Conservation (phyloP, 2,113 vertebrate genomes). For the Empidonax alnorum region DNA sequence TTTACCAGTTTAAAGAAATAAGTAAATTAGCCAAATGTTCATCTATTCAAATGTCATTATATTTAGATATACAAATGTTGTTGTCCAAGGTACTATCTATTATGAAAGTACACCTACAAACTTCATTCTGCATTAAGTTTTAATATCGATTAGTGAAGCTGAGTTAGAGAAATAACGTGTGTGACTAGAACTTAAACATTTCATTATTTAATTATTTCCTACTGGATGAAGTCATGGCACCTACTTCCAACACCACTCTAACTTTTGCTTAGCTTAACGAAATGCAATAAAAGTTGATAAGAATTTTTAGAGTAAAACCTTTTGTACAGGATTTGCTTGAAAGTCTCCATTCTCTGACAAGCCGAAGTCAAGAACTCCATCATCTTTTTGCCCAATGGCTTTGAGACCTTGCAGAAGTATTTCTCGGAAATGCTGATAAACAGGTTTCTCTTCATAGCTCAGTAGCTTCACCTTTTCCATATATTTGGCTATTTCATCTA, state of each 20-base stretch:
- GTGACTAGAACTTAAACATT: background rate
- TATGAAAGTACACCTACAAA: background rate
- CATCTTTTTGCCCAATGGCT: conserved; percentile 81
- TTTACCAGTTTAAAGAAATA: background rate
- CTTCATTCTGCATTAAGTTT: background rate
- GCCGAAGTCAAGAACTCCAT: conserved; percentile 83
- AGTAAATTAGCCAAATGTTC: background rate
- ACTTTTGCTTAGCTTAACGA: background rate
- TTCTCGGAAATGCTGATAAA: conserved; percentile 84
- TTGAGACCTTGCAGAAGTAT: conserved; percentile 88
- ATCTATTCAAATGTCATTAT: background rate
- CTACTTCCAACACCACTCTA: background rate
- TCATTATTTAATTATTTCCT: background rate
- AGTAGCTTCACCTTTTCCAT: conserved; percentile 87
- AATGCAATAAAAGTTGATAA: background rate
- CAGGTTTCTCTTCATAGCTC: conserved; percentile 85
- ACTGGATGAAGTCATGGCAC: background rate
- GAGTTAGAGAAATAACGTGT: background rate
- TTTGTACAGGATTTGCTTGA: conserved; percentile 38
- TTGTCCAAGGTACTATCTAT: background rate
- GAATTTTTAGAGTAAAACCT: conserved; percentile 65
- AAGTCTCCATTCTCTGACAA: conserved; percentile 65
- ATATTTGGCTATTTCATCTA: conserved; percentile 89
- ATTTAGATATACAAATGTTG: background rate
- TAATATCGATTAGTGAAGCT: background rate